Base-by-base conservation (phyloP, 2,797 vertebrate species). In the Pitangus sulphuratus region DNA sequence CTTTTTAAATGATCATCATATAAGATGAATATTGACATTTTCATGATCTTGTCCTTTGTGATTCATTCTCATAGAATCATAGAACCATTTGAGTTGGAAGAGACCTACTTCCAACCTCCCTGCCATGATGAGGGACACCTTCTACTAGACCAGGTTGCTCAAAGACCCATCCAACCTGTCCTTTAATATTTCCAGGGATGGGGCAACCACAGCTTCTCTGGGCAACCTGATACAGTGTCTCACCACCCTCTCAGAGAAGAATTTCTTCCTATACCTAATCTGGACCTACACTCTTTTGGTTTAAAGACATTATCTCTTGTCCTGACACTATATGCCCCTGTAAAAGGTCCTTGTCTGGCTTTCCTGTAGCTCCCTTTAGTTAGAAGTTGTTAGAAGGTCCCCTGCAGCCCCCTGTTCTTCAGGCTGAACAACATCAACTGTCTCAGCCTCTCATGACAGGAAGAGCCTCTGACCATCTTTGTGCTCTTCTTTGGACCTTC, bases 251-350 rank as follows among this genome's bases (percentile, higher is more conserved):
- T n/a, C 14, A 62, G 13, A 11, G 50, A 44, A 56, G 11, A 50
- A 25, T 8, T 44, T 62, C 31, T 70, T 64, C 11, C 6, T 37
- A 21, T 64, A 33, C 6, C 24, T 57, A 26, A 51, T 31, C 3
- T 11, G 15, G 44, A 50, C 20, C 19, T 50, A 12, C 2, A 2
- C 0, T 57, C n/a, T 70, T 83, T 57, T 11, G 21, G 6, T 50
- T 64, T 30, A 39, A 45, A 83, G 28, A 8, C 44, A 64, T 44
- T 57, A 25, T 1, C 11, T 6, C n/a, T 31, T 22, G 1, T 50
- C 14, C 16, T 57, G 8, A 21, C 11, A 21, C 57, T 39, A 51
- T 0, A 0, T 19, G 6, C 2, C 24, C 42, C 8, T 25, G 16
- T 56, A 44, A 18, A 21, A 50, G 18, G 9, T 30, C 6, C 14